Conservation (phyloP, 2,797 vertebrate genomes). For the Chanos chanos region DNA sequence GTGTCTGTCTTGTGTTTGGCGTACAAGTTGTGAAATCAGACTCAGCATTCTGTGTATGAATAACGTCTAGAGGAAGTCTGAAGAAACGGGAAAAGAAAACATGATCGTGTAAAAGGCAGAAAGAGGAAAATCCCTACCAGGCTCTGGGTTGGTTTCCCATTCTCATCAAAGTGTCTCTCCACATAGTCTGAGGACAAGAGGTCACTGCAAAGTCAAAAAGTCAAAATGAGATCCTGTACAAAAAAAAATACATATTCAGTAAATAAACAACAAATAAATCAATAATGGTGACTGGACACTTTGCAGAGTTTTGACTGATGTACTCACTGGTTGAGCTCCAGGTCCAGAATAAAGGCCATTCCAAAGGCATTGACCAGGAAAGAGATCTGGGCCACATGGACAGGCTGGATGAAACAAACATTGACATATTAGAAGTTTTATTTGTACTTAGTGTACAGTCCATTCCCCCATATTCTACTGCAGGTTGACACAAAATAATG, state of each 20-base stretch:
- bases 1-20: no score
- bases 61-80: no score
- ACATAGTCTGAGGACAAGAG: constrained; percentile 88
- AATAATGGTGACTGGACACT: neutral
- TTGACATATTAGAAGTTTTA: neutral
- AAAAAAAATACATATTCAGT: neutral
- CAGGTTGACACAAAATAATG: neutral
- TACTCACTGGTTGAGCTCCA: constrained; percentile 93
- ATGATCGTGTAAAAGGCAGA: no score
- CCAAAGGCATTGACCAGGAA: constrained; percentile 85
- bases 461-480: neutral
- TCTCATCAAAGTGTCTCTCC: constrained; percentile 80
- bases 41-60: no score
- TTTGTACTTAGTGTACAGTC: no score
- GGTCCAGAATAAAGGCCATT: constrained; percentile 83
- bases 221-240: neutral
- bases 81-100: no score
- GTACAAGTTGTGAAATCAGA: no score
- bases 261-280: neutral
- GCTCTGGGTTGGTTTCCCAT: constrained; percentile 59
- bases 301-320: constrained; percentile 5
- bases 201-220: constrained; percentile 78
- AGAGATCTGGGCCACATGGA: constrained; percentile 87
- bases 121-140: constrained; percentile 65
- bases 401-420: constrained; percentile 63